Evolutionary conservation across 2,888 invertebrate species (phyloP).

Genomic region (Argynnis bischoffii): DNA sequence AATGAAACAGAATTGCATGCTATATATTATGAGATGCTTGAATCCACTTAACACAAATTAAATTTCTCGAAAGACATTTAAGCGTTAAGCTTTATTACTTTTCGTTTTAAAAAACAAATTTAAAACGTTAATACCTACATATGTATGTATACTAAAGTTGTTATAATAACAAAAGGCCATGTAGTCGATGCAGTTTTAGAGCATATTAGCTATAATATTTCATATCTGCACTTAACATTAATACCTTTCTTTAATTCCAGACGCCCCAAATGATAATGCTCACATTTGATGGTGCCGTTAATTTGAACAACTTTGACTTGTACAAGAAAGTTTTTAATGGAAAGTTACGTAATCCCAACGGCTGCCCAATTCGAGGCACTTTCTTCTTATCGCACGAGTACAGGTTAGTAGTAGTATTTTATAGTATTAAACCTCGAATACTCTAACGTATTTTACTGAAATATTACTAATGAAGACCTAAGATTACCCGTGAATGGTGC

Average conservation of each 20-base stretch:
- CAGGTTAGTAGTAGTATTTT: conserved; percentile 71
- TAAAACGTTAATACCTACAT: no score
- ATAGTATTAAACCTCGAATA: conserved; percentile 9
- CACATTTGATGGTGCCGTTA: conserved; percentile 96
- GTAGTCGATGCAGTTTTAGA: neutral
- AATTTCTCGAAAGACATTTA: conserved; percentile 2
- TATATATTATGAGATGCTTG: conserved; percentile 5
- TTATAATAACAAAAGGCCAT: neutral
- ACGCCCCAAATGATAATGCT: conserved; percentile 96
- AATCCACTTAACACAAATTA: conserved; percentile 14
- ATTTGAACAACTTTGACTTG: conserved; percentile 94
- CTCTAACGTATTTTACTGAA: conserved; percentile 16
- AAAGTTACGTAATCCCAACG: conserved; percentile 93
- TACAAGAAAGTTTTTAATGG: conserved; percentile 93
- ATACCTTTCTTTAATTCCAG: conserved; percentile 73
- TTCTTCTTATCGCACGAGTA: conserved; percentile 96
- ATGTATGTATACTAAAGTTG: no score
- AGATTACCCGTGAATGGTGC: conserved; percentile 23
- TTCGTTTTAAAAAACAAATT: neutral
- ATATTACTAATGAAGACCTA: conserved; percentile 20
- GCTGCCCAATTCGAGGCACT: conserved; percentile 93
- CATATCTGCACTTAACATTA: conserved; percentile 8
- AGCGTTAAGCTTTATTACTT: neutral
- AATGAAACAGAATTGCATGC: conserved; percentile 7
- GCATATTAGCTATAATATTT: conserved; percentile 1